These are phyloP conservation scores for Tetrao urogallus DNA, from an alignment of 2,113 vertebrate genomes.

Conservation along the genomic window DNA sequence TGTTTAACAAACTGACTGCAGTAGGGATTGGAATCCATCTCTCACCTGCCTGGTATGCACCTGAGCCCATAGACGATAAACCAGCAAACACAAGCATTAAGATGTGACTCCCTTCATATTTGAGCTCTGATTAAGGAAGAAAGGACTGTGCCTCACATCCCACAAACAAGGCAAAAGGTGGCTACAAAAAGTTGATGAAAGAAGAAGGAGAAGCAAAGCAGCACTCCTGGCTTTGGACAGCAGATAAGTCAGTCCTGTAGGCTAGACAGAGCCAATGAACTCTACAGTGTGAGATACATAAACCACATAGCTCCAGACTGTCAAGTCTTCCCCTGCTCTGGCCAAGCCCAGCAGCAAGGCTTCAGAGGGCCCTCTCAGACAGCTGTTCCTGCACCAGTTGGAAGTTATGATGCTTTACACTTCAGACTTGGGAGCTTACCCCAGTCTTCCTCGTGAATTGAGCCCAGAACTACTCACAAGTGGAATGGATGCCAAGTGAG, in stretches of 20 bases:
- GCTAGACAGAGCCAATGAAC: not conserved
- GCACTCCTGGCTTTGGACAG: not conserved
- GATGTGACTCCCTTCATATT: not conserved
- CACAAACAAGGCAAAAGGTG: not conserved
- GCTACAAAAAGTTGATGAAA: not conserved
- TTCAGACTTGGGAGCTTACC: not conserved
- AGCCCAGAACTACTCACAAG: not conserved
- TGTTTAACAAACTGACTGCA: not conserved
- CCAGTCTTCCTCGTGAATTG: not conserved
- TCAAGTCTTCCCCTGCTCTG: not conserved
- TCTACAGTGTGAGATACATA: accelerated
- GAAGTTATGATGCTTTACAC: accelerated
- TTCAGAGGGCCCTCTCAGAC: not conserved
- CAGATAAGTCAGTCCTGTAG: not conserved
- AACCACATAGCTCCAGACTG: accelerated
- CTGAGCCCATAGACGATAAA: not conserved
- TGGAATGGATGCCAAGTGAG: not conserved
- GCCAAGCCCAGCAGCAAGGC: not conserved
- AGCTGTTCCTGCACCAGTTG: not conserved
- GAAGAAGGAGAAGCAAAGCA: not conserved
- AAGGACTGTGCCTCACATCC: not conserved
- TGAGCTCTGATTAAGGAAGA: not conserved
- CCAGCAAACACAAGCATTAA: not conserved
- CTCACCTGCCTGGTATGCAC: not conserved
- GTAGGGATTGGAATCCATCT: no score